A percentile compares a stretch with the other conserved stretches of the same genome.
phyloP scores from a whole-genome alignment of 2,888 invertebrate species.

The Drosophila silvestris region DNA sequence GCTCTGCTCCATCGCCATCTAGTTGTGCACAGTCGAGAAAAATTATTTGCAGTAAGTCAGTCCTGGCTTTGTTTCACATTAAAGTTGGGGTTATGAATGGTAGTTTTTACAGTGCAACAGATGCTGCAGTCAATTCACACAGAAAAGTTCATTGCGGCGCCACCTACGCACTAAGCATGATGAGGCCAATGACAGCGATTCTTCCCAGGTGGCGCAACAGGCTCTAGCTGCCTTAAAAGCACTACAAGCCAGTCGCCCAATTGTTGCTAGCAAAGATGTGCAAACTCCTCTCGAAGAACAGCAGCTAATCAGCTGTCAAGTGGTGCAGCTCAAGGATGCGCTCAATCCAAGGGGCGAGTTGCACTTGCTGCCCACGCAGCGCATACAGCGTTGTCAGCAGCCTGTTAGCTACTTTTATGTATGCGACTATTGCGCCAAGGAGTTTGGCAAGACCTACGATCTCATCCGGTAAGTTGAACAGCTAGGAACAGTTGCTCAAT shows the following conservation, averaged over 20 bases:
- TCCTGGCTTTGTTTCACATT: not conserved
- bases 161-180: slow-evolving; percentile 34
- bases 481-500: not conserved
- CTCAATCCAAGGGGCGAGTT: slow-evolving; percentile 24
- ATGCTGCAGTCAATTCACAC: slow-evolving; percentile 43
- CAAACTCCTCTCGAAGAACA: slow-evolving; percentile 32
- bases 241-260: slow-evolving; percentile 27
- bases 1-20: slow-evolving; percentile 63
- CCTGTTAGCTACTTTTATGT: slow-evolving; percentile 49
- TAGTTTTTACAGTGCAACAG: slow-evolving; percentile 30
- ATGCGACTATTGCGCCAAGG: slow-evolving; percentile 74
- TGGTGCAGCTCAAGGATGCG: slow-evolving; percentile 22
- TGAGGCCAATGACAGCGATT: not conserved
- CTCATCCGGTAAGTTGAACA: slow-evolving; percentile 64
- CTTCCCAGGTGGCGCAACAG: slow-evolving; percentile 37
- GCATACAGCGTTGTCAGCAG: slow-evolving; percentile 30
- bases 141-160: slow-evolving; percentile 46
- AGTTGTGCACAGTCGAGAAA: slow-evolving; percentile 61
- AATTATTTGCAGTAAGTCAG: slow-evolving; percentile 61
- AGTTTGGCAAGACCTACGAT: slow-evolving; percentile 71
- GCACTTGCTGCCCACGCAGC: slow-evolving; percentile 21
- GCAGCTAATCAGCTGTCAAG: slow-evolving; percentile 11
- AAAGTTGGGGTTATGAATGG: too few relatives aligned
- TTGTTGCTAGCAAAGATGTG: too few relatives aligned
- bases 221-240: slow-evolving; percentile 40